phyloP scores from a whole-genome alignment of 2,888 invertebrate genomes.

The Cyclophora punctaria region DNA sequence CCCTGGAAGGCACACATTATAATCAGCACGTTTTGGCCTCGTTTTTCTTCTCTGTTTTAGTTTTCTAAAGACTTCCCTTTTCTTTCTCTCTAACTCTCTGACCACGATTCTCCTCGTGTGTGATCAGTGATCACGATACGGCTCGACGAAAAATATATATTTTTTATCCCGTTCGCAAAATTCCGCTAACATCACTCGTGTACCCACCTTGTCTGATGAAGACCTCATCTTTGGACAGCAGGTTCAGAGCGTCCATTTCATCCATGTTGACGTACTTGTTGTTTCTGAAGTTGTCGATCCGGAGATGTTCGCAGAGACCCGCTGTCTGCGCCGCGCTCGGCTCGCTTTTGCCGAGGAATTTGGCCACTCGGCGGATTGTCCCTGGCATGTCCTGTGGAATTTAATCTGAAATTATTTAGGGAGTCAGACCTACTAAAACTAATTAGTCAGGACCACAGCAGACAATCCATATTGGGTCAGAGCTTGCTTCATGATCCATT shows the following conservation, averaged over 20 bases:
- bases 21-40: too few species aligned
- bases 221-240: constrained; percentile 6
- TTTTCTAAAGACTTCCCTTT: too few species aligned
- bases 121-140: too few species aligned
- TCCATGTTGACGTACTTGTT: constrained; percentile 69
- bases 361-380: constrained; percentile 62
- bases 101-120: too few species aligned
- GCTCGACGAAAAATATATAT: too few species aligned
- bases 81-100: too few species aligned
- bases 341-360: constrained; percentile 67
- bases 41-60: too few species aligned
- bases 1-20: constrained; percentile 40
- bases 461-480: too few species aligned
- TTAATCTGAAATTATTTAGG: neutral
- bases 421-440: neutral
- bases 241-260: neutral
- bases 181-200: too few species aligned
- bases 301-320: constrained; percentile 77
- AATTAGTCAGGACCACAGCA: neutral
- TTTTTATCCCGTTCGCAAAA: too few species aligned
- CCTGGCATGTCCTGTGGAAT: constrained; percentile 15
- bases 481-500: too few species aligned
- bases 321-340: constrained; percentile 66
- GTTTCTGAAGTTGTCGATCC: constrained; percentile 81
- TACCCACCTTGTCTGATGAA: constrained; percentile 24